Conservation (phyloP, 2,888 invertebrate genomes). For the Baccha elongata region DNA sequence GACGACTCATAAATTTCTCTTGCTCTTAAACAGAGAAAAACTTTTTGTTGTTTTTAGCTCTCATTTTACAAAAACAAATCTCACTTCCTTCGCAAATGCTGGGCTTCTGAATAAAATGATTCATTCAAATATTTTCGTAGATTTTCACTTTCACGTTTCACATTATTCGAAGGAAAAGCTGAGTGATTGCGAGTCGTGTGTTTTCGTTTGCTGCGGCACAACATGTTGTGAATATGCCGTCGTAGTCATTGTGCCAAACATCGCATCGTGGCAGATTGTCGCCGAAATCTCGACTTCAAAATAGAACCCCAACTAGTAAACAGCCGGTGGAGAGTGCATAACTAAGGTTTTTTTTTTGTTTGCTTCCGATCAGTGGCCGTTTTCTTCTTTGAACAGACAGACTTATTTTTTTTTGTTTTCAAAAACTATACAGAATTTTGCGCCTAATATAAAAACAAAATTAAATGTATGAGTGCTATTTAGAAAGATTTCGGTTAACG, state of each 20-base stretch:
- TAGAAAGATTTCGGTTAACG: conserved; percentile 7
- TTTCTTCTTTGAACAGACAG: conserved; percentile 30
- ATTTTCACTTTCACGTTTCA: conserved; percentile 63
- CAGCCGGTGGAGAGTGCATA: conserved; percentile 35
- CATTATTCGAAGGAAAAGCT: conserved; percentile 24
- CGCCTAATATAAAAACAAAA: conserved; percentile 25
- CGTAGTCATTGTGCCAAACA: conserved; percentile 7
- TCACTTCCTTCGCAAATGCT: conserved; percentile 40
- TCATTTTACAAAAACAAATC: conserved; percentile 27
- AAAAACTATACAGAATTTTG: conserved; percentile 33
- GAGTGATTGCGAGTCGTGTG: conserved; percentile 44
- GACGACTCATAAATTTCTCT: conserved; percentile 18
- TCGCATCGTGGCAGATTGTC: conserved; percentile 31
- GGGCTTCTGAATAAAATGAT: conserved; percentile 37
- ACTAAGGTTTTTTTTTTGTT: conserved; percentile 15
- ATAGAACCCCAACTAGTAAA: conserved; percentile 17
- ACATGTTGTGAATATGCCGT: conserved; percentile 24
- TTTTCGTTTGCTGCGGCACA: conserved; percentile 21
- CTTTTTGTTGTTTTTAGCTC: neutral
- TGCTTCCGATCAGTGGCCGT: conserved; percentile 52
- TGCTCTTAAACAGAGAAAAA: conserved; percentile 7
- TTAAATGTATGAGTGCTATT: no score
- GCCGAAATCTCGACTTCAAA: conserved; percentile 35
- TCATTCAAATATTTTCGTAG: conserved; percentile 65
- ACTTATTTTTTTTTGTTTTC: conserved; percentile 4